Evolutionary conservation across 1,140 invertebrate species (phyloP).

Genomic region (Rhynchophorus ferrugineus): DNA sequence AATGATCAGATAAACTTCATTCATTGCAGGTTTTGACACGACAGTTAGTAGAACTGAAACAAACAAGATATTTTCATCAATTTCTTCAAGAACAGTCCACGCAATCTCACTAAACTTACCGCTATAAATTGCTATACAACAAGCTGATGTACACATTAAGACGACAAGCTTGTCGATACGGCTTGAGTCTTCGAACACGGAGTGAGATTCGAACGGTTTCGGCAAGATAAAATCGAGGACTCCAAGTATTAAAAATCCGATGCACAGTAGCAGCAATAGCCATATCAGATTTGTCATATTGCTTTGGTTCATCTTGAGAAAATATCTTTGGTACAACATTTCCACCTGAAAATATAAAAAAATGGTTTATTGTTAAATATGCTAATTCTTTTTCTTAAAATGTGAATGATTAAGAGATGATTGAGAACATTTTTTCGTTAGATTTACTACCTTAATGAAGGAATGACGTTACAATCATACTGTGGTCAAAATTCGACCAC

Average conservation of each 20-base stretch:
- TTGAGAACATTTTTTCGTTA: too few relatives aligned
- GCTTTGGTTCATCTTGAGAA: slow-evolving; percentile 85
- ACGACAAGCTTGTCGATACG: slow-evolving; percentile 32
- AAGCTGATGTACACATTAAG: slow-evolving; percentile 35
- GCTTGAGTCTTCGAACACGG: slow-evolving; percentile 17
- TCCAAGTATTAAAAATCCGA: slow-evolving; percentile 52
- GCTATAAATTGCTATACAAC: slow-evolving; percentile 38
- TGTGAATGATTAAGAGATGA: too few relatives aligned
- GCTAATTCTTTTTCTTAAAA: too few relatives aligned
- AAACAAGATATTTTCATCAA: slow-evolving; percentile 23
- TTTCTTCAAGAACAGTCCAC: too few relatives aligned
- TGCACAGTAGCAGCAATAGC: slow-evolving; percentile 61
- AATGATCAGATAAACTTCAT: slow-evolving; percentile 76
- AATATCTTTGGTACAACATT: slow-evolving; percentile 85
- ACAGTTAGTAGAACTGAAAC: slow-evolving; percentile 63
- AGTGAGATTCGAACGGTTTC: slow-evolving; percentile 12
- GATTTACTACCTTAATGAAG: too few relatives aligned
- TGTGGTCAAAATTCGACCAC: too few relatives aligned
- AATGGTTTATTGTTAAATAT: background rate
- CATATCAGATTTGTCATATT: slow-evolving; percentile 78
- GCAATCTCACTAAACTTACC: too few relatives aligned
- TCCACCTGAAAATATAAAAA: slow-evolving; percentile 57
- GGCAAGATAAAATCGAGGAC: slow-evolving; percentile 31
- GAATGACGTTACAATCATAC: too few relatives aligned
- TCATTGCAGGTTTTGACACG: slow-evolving; percentile 73